These are phyloP conservation scores for Perca fluviatilis DNA, from an alignment of 2,113 vertebrate genomes.

Conservation along the genomic window DNA sequence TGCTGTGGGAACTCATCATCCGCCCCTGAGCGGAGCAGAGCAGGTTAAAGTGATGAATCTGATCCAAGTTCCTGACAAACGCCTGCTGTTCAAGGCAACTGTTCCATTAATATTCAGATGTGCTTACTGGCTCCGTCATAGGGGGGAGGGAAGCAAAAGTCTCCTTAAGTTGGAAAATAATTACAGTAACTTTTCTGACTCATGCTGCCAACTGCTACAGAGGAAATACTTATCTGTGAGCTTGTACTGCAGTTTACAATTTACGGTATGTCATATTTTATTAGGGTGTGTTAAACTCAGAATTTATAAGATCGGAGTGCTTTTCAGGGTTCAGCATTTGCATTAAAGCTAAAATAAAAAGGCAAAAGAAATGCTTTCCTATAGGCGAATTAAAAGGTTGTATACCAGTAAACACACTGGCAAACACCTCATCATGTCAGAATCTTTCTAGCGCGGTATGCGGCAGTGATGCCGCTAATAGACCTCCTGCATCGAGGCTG, in stretches of 20 bases:
- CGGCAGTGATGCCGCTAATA: constrained; percentile 28
- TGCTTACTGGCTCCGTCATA: constrained; percentile 47
- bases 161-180: constrained; percentile 62
- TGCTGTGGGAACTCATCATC: constrained; percentile 64
- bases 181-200: constrained; percentile 58
- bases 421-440: constrained; percentile 8
- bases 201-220: constrained; percentile 31
- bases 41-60: constrained; percentile 78
- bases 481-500: constrained; percentile 45
- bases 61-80: constrained; percentile 78
- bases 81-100: constrained; percentile 81
- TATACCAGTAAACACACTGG: not conserved
- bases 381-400: not conserved
- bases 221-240: not conserved
- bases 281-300: constrained; percentile 6
- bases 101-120: constrained; percentile 81
- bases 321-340: constrained; percentile 15
- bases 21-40: constrained; percentile 56
- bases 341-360: constrained; percentile 12
- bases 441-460: constrained; percentile 21
- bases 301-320: not conserved
- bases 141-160: constrained; percentile 36
- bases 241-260: constrained; percentile 1
- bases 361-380: constrained; percentile 6
- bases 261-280: constrained; percentile 29